phyloP scores from a whole-genome alignment of 2,113 vertebrate species.

The Apodemus sylvaticus region DNA sequence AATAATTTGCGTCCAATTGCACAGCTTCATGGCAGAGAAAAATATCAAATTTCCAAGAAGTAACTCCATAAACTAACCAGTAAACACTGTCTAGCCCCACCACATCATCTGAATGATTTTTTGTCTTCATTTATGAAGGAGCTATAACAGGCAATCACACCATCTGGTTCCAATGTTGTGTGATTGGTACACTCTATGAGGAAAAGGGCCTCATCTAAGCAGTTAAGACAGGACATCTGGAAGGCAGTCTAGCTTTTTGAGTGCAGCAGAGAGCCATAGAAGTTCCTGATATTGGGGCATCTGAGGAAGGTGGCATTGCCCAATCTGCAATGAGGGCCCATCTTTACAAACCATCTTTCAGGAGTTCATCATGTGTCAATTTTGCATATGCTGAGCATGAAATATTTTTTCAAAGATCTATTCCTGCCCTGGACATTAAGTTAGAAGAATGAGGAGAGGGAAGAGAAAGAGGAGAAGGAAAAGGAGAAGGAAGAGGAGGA shows the following conservation, averaged over 20 bases:
- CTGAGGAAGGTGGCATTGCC: background rate
- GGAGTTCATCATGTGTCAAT: background rate
- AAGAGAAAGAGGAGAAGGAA: too few species aligned
- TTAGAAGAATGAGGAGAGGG: background rate
- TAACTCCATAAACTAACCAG: background rate
- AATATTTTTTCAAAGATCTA: conserved; percentile 18
- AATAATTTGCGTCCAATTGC: background rate
- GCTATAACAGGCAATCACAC: background rate
- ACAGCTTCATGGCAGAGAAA: background rate
- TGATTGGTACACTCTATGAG: background rate
- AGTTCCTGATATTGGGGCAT: background rate
- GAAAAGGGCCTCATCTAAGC: background rate
- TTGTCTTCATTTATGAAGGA: background rate
- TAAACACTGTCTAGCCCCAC: background rate
- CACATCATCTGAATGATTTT: background rate
- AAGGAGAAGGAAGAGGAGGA: background rate
- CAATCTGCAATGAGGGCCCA: background rate
- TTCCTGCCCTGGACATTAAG: conserved; percentile 49
- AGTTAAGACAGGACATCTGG: background rate
- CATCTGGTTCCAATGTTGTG: background rate
- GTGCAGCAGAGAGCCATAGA: background rate
- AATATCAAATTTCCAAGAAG: background rate
- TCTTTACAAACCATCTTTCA: background rate
- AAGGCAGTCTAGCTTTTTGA: background rate
- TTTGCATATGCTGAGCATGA: background rate